A percentile compares a stretch with the other conserved stretches of the same genome.
Conservation (phyloP, 2,888 invertebrate species). For the Polyommatus iphigenia region DNA sequence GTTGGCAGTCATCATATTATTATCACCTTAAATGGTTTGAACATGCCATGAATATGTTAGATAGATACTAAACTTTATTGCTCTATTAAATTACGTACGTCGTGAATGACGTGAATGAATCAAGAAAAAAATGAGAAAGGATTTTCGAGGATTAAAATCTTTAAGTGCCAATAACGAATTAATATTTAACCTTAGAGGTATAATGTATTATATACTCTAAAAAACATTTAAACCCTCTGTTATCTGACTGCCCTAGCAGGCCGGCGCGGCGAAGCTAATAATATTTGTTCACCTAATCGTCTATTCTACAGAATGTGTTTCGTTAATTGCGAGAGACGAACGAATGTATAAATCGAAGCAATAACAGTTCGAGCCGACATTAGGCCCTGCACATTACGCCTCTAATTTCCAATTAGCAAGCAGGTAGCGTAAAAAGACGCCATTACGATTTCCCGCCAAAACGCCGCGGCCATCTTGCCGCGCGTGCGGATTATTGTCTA, state of each 20-base stretch:
- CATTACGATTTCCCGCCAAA: slow-evolving; percentile 73
- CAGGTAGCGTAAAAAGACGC: slow-evolving; percentile 78
- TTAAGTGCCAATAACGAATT: too few species aligned
- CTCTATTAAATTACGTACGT: too few species aligned
- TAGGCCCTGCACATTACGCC: slow-evolving; percentile 74
- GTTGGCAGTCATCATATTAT: too few species aligned
- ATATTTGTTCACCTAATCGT: slow-evolving; percentile 24
- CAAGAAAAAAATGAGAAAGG: too few species aligned
- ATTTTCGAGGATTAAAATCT: too few species aligned
- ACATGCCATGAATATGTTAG: too few species aligned
- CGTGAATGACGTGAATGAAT: too few species aligned
- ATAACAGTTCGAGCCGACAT: slow-evolving; percentile 64
- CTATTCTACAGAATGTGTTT: slow-evolving; percentile 35
- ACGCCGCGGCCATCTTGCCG: slow-evolving; percentile 66
- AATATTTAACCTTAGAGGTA: too few species aligned
- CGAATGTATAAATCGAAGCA: slow-evolving; percentile 67
- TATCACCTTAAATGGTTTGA: too few species aligned
- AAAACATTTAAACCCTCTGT: neutral
- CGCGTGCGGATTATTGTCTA: slow-evolving; percentile 77
- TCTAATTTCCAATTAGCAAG: slow-evolving; percentile 78
- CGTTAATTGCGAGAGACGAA: slow-evolving; percentile 62
- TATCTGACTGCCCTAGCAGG: neutral
- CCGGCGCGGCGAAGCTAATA: neutral
- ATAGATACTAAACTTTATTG: too few species aligned
- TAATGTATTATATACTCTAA: too few species aligned